These are phyloP conservation scores for Tenthredo mesomela DNA, from an alignment of 2,888 invertebrate species.

Conservation along the genomic window DNA sequence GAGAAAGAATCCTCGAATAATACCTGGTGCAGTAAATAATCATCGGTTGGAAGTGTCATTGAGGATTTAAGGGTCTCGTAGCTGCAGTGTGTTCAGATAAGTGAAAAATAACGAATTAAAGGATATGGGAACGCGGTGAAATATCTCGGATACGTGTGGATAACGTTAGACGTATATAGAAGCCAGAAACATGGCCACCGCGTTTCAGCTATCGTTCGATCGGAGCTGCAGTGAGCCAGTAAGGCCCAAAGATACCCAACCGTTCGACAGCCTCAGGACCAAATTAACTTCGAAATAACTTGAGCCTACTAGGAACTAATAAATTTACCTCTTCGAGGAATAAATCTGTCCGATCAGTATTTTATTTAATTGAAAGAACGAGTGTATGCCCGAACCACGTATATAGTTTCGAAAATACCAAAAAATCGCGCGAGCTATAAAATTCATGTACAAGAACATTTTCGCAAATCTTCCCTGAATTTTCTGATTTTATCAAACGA, in stretches of 20 bases:
- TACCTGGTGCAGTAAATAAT: neutral
- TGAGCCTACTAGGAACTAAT: constrained; percentile 56
- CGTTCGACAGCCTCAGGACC: constrained; percentile 67
- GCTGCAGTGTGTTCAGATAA: neutral
- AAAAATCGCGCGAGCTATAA: neutral
- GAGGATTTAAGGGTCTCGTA: neutral
- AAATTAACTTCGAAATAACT: constrained; percentile 71
- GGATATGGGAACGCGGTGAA: constrained; percentile 16
- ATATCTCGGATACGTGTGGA: constrained; percentile 19
- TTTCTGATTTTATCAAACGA: neutral
- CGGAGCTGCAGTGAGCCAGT: constrained; percentile 63
- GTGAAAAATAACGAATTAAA: constrained; percentile 10
- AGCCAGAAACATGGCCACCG: constrained; percentile 69
- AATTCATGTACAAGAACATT: neutral
- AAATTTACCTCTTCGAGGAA: constrained; percentile 55
- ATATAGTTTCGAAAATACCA: neutral
- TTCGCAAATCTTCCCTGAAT: neutral
- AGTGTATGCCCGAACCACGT: constrained; percentile 2
- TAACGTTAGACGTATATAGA: constrained; percentile 64
- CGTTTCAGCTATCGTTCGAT: constrained; percentile 70
- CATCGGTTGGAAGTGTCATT: neutral
- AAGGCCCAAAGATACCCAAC: constrained; percentile 52
- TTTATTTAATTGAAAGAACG: constrained; percentile 50
- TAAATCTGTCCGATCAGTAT: constrained; percentile 49
- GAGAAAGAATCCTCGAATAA: neutral